Evolutionary conservation across 2,797 vertebrate species (phyloP).

Genomic region (Bradypodion ventrale): DNA sequence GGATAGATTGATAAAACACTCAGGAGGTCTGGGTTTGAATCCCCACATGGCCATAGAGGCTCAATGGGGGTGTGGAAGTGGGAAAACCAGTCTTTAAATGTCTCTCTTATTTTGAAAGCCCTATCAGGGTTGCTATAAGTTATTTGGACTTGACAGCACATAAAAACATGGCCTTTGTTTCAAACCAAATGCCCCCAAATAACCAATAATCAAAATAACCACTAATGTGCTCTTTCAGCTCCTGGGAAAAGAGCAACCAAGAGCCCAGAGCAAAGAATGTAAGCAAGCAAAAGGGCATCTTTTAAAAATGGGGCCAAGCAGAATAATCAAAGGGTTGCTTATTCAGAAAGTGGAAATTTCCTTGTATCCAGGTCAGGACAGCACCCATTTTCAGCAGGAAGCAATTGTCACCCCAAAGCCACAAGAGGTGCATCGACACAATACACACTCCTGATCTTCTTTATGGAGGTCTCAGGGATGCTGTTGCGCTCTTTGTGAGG

Average conservation of each 20-base stretch:
- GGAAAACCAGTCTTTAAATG: no score
- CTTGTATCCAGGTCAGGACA: background rate
- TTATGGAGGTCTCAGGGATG: background rate
- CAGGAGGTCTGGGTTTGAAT: no score
- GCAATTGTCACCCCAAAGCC: conserved; percentile 16
- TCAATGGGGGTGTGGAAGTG: no score
- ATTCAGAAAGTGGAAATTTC: background rate
- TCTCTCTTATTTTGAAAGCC: no score
- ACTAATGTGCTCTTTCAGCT: background rate
- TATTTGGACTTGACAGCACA: no score
- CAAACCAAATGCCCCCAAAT: background rate
- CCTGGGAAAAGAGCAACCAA: background rate
- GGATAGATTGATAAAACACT: no score
- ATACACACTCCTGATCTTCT: background rate
- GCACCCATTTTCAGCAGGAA: conserved; percentile 28
- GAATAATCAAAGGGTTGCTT: background rate
- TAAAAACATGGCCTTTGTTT: background rate
- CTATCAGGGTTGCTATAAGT: no score
- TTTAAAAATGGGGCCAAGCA: background rate
- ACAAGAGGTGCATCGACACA: background rate
- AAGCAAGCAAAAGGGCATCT: background rate
- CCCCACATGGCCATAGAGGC: no score
- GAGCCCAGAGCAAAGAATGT: background rate
- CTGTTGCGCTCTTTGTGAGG: conserved; percentile 41
- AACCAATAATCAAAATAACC: background rate